Percentiles rank a stretch among this genome's conserved stretches.
phyloP scores from a whole-genome alignment of 2,113 vertebrate species.

The Lagopus leucura region DNA sequence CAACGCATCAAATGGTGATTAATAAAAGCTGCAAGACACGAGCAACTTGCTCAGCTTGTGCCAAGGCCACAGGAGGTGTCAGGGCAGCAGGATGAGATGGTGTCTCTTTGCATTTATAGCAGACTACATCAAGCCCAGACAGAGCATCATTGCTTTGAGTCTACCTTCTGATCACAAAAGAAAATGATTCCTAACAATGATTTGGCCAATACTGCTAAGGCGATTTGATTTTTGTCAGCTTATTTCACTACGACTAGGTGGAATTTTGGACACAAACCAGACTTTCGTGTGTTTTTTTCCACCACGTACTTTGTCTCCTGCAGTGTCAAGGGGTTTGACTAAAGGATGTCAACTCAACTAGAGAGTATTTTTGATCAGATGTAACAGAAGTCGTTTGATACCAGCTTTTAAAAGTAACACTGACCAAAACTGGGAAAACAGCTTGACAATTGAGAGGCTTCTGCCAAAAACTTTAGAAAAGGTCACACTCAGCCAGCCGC shows the following conservation, averaged over 20 bases:
- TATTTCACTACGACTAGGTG: background rate
- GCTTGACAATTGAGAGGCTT: background rate
- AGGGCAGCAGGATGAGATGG: background rate
- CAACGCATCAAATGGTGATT: background rate
- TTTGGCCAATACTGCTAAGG: background rate
- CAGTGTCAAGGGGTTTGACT: background rate
- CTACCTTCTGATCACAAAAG: background rate
- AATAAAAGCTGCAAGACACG: slow-evolving; percentile 1
- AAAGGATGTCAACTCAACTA: background rate
- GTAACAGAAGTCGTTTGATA: slow-evolving; percentile 14
- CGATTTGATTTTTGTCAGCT: background rate
- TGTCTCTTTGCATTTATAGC: background rate
- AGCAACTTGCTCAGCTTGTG: background rate
- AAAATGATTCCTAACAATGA: background rate
- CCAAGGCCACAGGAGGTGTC: fast-evolving
- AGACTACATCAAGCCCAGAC: background rate
- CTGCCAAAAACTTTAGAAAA: slow-evolving; percentile 46
- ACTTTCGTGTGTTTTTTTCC: background rate
- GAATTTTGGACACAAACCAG: slow-evolving; percentile 7
- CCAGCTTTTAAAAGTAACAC: slow-evolving; percentile 15
- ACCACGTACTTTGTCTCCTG: background rate
- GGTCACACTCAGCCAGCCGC: background rate
- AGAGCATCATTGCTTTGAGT: background rate
- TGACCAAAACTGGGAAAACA: slow-evolving; percentile 39
- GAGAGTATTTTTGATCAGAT: background rate